Percentiles rank a stretch among this genome's conserved stretches.
These are phyloP conservation scores for Hydrozoanthus tunicans DNA, from an alignment of 64 coral and sea anemone genomes.

Conservation along the genomic window DNA sequence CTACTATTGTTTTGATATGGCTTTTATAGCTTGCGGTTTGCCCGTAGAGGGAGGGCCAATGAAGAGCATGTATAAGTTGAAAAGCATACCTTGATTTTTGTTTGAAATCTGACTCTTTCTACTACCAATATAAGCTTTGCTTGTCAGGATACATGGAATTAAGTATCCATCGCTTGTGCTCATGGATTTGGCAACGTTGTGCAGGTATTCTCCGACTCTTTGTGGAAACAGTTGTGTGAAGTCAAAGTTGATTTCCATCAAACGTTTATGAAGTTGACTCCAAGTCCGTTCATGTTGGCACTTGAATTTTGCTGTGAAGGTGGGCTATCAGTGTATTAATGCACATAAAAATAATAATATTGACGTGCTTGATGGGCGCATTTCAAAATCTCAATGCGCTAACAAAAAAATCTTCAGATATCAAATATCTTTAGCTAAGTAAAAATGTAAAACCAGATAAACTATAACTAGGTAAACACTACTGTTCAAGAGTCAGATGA, in stretches of 20 bases:
- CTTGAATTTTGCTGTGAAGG: background rate
- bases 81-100: constrained; percentile 45
- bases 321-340: no score
- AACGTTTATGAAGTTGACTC: constrained; percentile 54
- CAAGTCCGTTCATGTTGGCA: constrained; percentile 34
- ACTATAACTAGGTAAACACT: no score
- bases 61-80: constrained; percentile 49
- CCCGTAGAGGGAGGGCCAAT: constrained; percentile 63
- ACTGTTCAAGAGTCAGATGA: no score
- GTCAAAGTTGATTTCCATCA: constrained; percentile 31
- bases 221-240: constrained; percentile 32
- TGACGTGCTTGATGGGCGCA: no score
- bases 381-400: no score
- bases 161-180: constrained; percentile 41
- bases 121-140: constrained; percentile 40
- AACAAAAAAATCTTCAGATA: no score
- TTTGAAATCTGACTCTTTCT: background rate
- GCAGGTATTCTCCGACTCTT: constrained; percentile 16
- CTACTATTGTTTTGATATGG: constrained; percentile 15
- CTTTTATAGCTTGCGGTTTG: constrained; percentile 67
- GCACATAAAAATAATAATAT: no score
- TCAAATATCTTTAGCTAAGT: no score
- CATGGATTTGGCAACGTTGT: constrained; percentile 11
- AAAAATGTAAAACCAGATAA: no score
- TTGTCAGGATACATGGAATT: constrained; percentile 38